Evolutionary conservation across 2,888 invertebrate species (phyloP), one percentile per base, ranked within the genome.

Genomic region (Arenicola marina): DNA sequence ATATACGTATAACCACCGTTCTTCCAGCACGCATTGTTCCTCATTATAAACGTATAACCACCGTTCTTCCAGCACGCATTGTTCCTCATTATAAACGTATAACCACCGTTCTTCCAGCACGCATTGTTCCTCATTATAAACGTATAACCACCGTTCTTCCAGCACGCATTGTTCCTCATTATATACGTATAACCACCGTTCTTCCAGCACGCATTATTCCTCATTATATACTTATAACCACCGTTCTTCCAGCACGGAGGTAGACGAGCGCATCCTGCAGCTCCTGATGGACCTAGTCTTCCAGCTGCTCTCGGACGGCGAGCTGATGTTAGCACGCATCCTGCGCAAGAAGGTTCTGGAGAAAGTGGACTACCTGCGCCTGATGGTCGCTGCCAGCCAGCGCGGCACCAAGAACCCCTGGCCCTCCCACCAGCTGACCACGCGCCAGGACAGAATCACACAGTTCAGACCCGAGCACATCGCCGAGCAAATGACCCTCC

Each of bases 401-500:
- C 46, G 63, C 2, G 31, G 34, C 3, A 56, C 48, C 2, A n/a
- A n/a, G n/a, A n/a, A n/a, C n/a, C 59, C 66, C 3, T 46, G 57
- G 33, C 34, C 63, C 11, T 51, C 54, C n/a, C 51, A 65, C 51
- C 58, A 64, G 33, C 43, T 64, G 28, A 51, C 63, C 28, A 59
- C 66, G 32, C 63, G 68, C 46, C 46, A 33, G 31, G 45, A 68
- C 44, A 59, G 43, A 34, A 38, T 68, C 26, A 32, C 58, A 4
- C 93, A 95, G 82, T 95, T 97, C 85, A 97, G 96, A 84, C 92
- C 97, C 34, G 89, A 92, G 71, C 93, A 94, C 76, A 89, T 99
- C 51, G 99, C 99, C 24, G 96, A 97, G 82, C 98, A 99, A 86
- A 96, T 99, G 95, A 99, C 99, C 0, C 83, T 95, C 51, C 84